A percentile compares a stretch with the other conserved stretches of the same genome.
phyloP scores from a whole-genome alignment of 2,113 vertebrate species.

The Grus americana region DNA sequence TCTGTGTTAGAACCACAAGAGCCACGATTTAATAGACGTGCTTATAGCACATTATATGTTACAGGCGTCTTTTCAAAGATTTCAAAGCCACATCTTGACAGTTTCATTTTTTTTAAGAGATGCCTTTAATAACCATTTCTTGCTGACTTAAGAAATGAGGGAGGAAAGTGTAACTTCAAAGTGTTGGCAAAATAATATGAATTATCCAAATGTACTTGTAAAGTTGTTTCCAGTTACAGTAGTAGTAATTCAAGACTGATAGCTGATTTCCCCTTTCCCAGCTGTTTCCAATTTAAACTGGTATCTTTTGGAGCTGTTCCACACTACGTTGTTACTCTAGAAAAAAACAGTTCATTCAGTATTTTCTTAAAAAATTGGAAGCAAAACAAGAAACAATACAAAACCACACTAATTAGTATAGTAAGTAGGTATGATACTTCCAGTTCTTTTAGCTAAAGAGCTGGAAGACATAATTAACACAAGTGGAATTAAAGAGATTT shows the following conservation, averaged over 20 bases:
- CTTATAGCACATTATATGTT: background rate
- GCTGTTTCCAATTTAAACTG: slow-evolving; percentile 29
- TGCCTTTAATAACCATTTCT: slow-evolving; percentile 48
- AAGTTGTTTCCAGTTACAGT: slow-evolving; percentile 63
- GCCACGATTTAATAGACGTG: slow-evolving; percentile 37
- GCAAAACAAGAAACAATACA: background rate
- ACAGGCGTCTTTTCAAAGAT: slow-evolving; percentile 38
- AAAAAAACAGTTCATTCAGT: background rate
- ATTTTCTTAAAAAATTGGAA: background rate
- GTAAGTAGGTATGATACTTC: background rate
- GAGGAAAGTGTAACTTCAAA: slow-evolving; percentile 52
- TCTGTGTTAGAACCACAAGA: slow-evolving; percentile 16
- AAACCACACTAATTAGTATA: background rate
- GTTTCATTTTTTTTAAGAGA: slow-evolving; percentile 50
- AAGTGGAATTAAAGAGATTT: background rate
- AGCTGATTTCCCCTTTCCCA: slow-evolving; percentile 33
- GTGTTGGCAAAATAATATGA: slow-evolving; percentile 39
- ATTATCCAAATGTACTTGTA: slow-evolving; percentile 36
- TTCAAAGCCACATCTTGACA: slow-evolving; percentile 58
- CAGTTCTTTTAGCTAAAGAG: background rate
- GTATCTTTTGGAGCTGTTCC: slow-evolving; percentile 40
- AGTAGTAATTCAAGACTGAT: slow-evolving; percentile 47
- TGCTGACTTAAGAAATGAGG: slow-evolving; percentile 47
- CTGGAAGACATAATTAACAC: background rate
- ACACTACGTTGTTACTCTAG: background rate